Conservation (phyloP, 2,113 vertebrate species). For the Emydura subglobosa region DNA sequence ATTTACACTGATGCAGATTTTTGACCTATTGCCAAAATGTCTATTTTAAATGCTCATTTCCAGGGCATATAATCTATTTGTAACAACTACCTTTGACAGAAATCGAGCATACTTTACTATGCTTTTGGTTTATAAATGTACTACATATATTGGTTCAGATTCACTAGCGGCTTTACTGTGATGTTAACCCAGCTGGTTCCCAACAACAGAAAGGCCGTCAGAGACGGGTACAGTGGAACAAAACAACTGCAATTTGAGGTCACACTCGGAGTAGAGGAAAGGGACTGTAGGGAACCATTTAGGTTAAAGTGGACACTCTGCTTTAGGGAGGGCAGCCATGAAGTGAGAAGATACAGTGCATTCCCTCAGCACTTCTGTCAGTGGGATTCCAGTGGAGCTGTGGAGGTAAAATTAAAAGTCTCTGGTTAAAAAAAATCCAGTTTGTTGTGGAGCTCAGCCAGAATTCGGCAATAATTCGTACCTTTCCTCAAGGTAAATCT, state of each 20-base stretch:
- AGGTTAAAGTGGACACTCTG: background rate
- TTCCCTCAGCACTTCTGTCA: background rate
- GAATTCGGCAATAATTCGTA: background rate
- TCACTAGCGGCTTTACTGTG: background rate
- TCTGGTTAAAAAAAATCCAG: background rate
- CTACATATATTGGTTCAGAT: background rate
- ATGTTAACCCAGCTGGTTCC: background rate
- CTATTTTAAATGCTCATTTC: background rate
- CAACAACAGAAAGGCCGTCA: background rate
- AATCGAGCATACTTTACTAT: background rate
- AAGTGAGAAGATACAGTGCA: background rate
- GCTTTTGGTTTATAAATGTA: background rate
- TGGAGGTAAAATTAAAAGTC: background rate
- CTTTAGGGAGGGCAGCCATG: background rate
- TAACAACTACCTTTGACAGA: background rate
- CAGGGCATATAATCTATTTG: background rate
- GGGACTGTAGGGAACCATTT: background rate
- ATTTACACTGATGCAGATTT: background rate
- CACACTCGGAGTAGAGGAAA: background rate
- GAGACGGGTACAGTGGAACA: background rate
- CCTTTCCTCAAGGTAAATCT: background rate
- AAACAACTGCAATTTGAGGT: background rate
- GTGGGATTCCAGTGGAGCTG: background rate
- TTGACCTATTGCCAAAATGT: background rate
- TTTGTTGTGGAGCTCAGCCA: background rate